A percentile compares a stretch with the other conserved stretches of the same genome.
These are phyloP conservation scores for Gobiocypris rarus DNA, from an alignment of 2,113 vertebrate species.

Conservation along the genomic window DNA sequence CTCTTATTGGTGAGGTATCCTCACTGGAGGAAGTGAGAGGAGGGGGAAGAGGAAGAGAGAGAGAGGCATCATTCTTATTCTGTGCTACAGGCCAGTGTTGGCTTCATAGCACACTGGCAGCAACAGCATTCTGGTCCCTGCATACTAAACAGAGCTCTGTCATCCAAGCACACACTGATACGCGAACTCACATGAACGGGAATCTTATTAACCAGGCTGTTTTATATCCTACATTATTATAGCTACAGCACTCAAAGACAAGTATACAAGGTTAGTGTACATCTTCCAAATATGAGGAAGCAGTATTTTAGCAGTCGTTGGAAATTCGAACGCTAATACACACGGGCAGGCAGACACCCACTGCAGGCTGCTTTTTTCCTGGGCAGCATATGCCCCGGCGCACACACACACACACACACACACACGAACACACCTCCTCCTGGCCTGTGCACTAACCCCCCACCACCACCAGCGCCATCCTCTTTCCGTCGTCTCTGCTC, in stretches of 20 bases:
- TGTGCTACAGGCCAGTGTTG: conserved; percentile 36
- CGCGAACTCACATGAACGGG: conserved; percentile 5
- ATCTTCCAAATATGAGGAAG: conserved; percentile 15
- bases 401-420: conserved; percentile 29
- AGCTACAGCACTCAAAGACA: conserved; percentile 12
- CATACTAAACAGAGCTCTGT: conserved; percentile 57
- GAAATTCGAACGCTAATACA: conserved; percentile 29
- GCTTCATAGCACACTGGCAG: conserved; percentile 54
- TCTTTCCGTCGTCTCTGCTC: conserved; percentile 9
- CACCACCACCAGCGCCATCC: conserved; percentile 15
- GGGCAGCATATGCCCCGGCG: conserved; percentile 48
- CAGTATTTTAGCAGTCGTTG: conserved; percentile 47
- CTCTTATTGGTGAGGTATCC: conserved; percentile 54
- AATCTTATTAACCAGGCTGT: not conserved
- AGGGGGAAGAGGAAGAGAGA: conserved; percentile 31
- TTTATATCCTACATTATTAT: not conserved
- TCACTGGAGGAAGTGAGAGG: conserved; percentile 27
- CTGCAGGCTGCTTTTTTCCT: conserved; percentile 45
- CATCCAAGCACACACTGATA: conserved; percentile 44
- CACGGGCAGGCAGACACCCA: conserved; percentile 50
- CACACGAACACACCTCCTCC: conserved; percentile 37
- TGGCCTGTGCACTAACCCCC: conserved; percentile 33
- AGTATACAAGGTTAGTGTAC: not conserved
- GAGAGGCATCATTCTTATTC: conserved; percentile 62
- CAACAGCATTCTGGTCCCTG: conserved; percentile 53